These are phyloP conservation scores for Seladonia tumulorum DNA, from an alignment of 2,888 invertebrate genomes.

Conservation along the genomic window DNA sequence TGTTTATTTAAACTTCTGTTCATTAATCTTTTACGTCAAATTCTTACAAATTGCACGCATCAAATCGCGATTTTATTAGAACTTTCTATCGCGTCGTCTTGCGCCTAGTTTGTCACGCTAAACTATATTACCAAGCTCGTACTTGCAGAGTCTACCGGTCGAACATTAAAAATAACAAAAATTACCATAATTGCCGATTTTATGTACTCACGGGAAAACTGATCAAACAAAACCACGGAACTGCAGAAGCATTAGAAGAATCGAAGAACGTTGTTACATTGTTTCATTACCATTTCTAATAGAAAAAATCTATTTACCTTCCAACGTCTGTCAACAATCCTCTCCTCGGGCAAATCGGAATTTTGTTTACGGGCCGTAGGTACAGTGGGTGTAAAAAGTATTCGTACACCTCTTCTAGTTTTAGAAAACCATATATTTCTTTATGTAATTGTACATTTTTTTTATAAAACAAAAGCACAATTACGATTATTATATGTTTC, in stretches of 20 bases:
- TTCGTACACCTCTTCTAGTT: no score
- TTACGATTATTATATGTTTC: no score
- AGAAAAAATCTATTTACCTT: background rate
- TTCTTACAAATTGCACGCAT: constrained; percentile 2
- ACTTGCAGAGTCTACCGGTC: background rate
- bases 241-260: background rate
- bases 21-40: constrained; percentile 6
- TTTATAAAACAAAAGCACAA: no score
- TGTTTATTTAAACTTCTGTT: background rate
- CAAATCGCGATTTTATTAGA: constrained; percentile 2
- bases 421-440: no score
- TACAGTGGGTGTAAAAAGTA: no score
- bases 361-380: background rate
- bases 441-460: no score
- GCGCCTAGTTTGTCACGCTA: background rate
- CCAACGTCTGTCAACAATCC: background rate
- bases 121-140: background rate
- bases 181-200: background rate
- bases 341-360: background rate
- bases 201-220: background rate
- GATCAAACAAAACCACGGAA: background rate
- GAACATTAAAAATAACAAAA: background rate
- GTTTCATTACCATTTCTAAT: background rate
- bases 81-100: background rate
- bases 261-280: no score